A percentile compares a stretch with the other conserved stretches of the same genome.
These are phyloP conservation scores for Coendou prehensilis DNA, from an alignment of 2,797 vertebrate species.

Conservation along the genomic window DNA sequence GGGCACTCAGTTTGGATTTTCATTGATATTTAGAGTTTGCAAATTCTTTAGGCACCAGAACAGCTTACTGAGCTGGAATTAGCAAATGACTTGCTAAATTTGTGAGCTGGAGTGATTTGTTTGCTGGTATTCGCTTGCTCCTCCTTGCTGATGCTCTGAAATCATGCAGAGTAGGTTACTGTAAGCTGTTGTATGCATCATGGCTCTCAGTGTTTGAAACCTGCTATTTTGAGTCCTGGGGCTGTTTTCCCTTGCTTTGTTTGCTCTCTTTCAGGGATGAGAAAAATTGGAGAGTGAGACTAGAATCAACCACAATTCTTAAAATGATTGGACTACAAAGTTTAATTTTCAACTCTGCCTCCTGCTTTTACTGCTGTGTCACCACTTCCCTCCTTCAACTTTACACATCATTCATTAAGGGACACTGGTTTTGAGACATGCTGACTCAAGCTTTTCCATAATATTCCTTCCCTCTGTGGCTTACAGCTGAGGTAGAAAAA, in stretches of 20 bases:
- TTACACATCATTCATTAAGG: not conserved
- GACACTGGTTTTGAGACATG: not conserved
- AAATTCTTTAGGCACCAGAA: constrained; percentile 44
- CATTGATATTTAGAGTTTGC: constrained; percentile 36
- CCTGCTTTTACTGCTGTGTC: not conserved
- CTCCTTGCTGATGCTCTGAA: not conserved
- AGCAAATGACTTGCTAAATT: constrained; percentile 5
- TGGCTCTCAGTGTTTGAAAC: constrained; percentile 49
- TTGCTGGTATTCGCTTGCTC: not conserved
- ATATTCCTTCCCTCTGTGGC: constrained; percentile 50
- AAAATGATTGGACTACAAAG: constrained; percentile 44
- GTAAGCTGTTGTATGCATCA: not conserved
- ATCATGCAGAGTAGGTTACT: not conserved
- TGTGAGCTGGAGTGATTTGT: not conserved
- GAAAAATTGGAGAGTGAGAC: constrained; percentile 20
- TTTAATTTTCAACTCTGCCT: constrained; percentile 34
- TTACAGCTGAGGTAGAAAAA: constrained; percentile 77
- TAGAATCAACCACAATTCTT: constrained; percentile 41
- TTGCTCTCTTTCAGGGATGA: constrained; percentile 51
- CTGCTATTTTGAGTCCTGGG: constrained; percentile 44
- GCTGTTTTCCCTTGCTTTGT: constrained; percentile 46
- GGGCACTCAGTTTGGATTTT: constrained; percentile 10
- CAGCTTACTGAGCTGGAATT: not conserved
- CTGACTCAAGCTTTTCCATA: constrained; percentile 63
- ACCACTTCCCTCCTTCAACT: not conserved